Base-by-base conservation (phyloP, 2,797 vertebrate genomes). In the Delichon dasypus region DNA sequence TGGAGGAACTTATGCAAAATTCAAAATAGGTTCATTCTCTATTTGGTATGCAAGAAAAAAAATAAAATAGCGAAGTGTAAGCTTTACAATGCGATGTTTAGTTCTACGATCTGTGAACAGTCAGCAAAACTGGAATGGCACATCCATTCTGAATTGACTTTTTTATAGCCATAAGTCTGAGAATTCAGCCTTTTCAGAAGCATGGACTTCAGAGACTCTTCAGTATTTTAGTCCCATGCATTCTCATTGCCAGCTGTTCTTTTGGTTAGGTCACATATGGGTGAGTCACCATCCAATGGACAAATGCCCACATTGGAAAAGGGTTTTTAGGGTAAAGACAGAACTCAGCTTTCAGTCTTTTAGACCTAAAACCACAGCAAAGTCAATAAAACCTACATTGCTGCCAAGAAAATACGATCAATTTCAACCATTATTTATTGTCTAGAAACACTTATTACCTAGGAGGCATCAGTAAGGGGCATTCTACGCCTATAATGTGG, bases 111-210 rank as follows among this genome's bases (percentile, higher is more conserved):
- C 34, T 54, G 15, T 50, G 78, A 91, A 30, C 6, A 60, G 38
- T 81, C 73, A 90, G 61, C 67, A 95, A 84, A 94, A 92, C 23
- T 51, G 48, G 57, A 89, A 92, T 10, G 16, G 47, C 29, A 86
- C 92, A 80, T 94, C 61, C 58, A 91, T 81, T 70, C n/a, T 87
- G 47, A 90, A 95, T 30, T 75, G 38, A 92, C 29, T 74, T 93
- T 83, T 91, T 74, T 20, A 90, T 60, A 72, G 45, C 34, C 36
- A 34, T 44, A 96, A 85, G 36, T 12, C 47, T 4, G 4, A 54
- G 29, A 83, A 83, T 68, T 65, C 36, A 85, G 30, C 50, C 47
- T 88, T 92, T 92, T 62, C 67, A 77, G 50, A 93, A 91, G 50
- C 17, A 16, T 1, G 3, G 34, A 57, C 42, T 89, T 85, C 15